Percentiles rank a stretch among this genome's conserved stretches.
Evolutionary conservation across 1,140 invertebrate species (phyloP).

Genomic region (Caerostris extrusa): DNA sequence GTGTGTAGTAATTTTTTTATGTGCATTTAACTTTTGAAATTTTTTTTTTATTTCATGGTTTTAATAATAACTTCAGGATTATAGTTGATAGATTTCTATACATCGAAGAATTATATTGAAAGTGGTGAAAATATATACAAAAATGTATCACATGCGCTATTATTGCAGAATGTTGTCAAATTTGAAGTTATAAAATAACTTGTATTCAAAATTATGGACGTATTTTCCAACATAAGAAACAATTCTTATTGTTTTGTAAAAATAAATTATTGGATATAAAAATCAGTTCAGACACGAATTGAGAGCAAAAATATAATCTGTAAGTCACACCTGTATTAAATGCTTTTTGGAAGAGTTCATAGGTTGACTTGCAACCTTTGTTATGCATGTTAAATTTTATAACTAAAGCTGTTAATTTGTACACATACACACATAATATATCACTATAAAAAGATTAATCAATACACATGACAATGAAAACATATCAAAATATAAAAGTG

Average conservation of each 20-base stretch:
- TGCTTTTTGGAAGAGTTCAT: constrained; percentile 32
- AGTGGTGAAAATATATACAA: too few relatives aligned
- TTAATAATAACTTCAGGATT: too few relatives aligned
- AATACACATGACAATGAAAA: background rate
- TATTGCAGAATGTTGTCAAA: background rate
- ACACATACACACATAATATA: constrained; percentile 38
- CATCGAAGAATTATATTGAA: too few relatives aligned
- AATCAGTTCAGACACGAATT: background rate
- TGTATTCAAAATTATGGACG: background rate
- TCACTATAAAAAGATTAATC: background rate
- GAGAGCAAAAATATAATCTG: constrained; percentile 36
- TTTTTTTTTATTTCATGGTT: too few relatives aligned
- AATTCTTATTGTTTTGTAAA: constrained; percentile 8
- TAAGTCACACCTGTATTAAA: constrained; percentile 31
- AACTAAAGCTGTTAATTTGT: background rate
- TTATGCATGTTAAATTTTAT: background rate
- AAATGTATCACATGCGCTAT: background rate
- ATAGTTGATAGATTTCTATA: too few relatives aligned
- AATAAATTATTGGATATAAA: constrained; percentile 8
- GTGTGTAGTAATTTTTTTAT: too few relatives aligned
- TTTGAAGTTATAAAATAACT: background rate
- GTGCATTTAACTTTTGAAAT: too few relatives aligned
- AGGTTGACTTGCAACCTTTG: background rate
- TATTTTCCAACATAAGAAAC: background rate
- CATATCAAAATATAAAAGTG: background rate